Evolutionary conservation across 2,797 vertebrate species (phyloP).

Genomic region (Pseudochirops corinnae): DNA sequence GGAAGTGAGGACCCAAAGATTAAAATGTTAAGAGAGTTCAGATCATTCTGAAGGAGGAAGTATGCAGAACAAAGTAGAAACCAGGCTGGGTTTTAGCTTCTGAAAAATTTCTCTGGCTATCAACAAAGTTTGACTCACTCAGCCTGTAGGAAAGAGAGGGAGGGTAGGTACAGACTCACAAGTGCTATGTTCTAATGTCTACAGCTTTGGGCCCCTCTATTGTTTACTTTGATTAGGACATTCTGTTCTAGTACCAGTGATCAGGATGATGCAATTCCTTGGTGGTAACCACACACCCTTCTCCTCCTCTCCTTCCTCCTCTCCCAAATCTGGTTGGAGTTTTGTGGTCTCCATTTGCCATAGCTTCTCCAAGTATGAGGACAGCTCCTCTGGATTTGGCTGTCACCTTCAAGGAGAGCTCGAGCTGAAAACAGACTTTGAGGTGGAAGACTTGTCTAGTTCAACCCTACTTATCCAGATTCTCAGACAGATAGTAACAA

Average conservation of each 20-base stretch:
- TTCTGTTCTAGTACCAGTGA: not conserved
- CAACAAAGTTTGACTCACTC: not conserved
- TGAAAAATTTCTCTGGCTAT: not conserved
- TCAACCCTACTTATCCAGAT: not conserved
- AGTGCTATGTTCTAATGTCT: not conserved
- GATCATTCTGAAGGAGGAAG: not conserved
- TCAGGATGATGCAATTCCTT: not conserved
- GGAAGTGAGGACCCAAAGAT: not conserved
- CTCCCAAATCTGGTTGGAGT: not conserved
- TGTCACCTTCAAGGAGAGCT: not conserved
- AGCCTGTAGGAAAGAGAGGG: not conserved
- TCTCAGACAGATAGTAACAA: not conserved
- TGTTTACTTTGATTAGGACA: not conserved
- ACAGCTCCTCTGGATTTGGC: not conserved
- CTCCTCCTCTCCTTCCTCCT: not conserved
- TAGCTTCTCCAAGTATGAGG: not conserved
- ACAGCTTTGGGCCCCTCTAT: not conserved
- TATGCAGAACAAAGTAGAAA: not conserved
- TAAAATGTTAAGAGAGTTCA: not conserved
- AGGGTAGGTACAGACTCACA: not conserved
- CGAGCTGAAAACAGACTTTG: not conserved
- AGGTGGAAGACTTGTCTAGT: not conserved
- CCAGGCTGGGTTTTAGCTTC: not conserved
- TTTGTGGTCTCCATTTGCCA: not conserved
- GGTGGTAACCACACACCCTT: not conserved